Base-by-base conservation (phyloP, 2,888 invertebrate species). In the Mermis nigrescens region DNA sequence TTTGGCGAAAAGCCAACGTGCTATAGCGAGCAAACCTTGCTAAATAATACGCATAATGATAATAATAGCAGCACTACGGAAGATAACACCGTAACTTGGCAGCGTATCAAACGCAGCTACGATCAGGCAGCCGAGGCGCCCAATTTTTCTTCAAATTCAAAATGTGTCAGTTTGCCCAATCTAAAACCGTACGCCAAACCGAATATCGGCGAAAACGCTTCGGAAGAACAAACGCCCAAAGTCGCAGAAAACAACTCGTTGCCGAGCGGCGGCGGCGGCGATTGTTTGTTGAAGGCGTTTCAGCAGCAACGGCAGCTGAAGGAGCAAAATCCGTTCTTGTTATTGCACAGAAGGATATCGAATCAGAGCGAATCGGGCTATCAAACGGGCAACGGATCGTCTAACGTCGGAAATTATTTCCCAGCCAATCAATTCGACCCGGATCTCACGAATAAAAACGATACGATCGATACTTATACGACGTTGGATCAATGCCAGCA, bases 31-130 rank as follows among this genome's bases (percentile, higher is more conserved):
- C n/a, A n/a, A n/a, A n/a, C n/a, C n/a, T n/a, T n/a, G n/a, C n/a
- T n/a, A n/a, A n/a, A n/a, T n/a, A n/a, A n/a, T n/a, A n/a, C n/a
- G n/a, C n/a, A n/a, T n/a, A n/a, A n/a, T n/a, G n/a, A n/a, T n/a
- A n/a, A 38, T 38, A 7, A 38, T 12, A 38, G 38, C 19, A 7
- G 19, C 7, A 38, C 38, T 7, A 24, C 19, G 7, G 51, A 48
- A 48, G 51, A 48, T 24, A 48, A 48, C 24, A 7, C 15, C 26
- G 71, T 70, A n/a, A 71, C 71, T n/a, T 71, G 71, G 71, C 71
- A 71, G 19, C 61, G 69, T 3, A 69, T 70, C n/a, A 63, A 64
- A 31, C 63, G 64, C 29, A 48, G 51, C 24, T 48, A 48, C 51
- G 38, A 38, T 15, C 12, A 12, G 12, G 38, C 12, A 15, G 12